phyloP scores from a whole-genome alignment of 2,888 invertebrate genomes.

The Choristoneura rosaceana region DNA sequence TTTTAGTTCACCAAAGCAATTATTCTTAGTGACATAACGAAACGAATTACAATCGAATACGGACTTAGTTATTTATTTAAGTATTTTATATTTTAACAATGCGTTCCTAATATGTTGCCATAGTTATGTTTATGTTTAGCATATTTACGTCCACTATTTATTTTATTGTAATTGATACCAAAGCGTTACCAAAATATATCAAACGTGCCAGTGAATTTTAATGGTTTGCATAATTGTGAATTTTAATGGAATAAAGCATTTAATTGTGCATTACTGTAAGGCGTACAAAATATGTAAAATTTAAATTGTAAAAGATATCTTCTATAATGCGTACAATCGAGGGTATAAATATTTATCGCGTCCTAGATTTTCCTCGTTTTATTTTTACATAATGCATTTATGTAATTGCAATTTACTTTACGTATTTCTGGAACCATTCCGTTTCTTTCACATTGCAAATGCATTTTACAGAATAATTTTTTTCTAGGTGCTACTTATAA shows the following conservation, averaged over 20 bases:
- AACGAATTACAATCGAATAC: constrained; percentile 12
- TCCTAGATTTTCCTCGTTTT: neutral
- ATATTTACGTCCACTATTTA: constrained; percentile 17
- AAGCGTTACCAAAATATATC: constrained; percentile 33
- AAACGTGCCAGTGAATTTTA: constrained; percentile 15
- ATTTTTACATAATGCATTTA: neutral
- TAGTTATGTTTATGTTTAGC: constrained; percentile 43
- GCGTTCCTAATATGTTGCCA: constrained; percentile 55
- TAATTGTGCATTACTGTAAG: neutral
- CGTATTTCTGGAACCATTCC: constrained; percentile 24
- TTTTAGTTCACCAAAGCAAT: neutral
- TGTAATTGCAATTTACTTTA: neutral
- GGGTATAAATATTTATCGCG: too few species aligned
- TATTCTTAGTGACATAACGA: constrained; percentile 27
- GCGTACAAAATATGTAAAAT: neutral
- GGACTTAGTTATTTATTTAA: constrained; percentile 32
- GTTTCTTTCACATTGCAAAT: constrained; percentile 10
- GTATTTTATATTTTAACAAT: constrained; percentile 22
- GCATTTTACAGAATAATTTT: constrained; percentile 19
- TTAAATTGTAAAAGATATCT: too few species aligned
- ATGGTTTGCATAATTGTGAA: too few species aligned
- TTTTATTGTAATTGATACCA: constrained; percentile 25
- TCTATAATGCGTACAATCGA: too few species aligned
- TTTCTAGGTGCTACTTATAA: constrained; percentile 33
- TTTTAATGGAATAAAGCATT: constrained; percentile 2